Conservation (phyloP, 1,140 invertebrate genomes). For the Anastatus disparis region DNA sequence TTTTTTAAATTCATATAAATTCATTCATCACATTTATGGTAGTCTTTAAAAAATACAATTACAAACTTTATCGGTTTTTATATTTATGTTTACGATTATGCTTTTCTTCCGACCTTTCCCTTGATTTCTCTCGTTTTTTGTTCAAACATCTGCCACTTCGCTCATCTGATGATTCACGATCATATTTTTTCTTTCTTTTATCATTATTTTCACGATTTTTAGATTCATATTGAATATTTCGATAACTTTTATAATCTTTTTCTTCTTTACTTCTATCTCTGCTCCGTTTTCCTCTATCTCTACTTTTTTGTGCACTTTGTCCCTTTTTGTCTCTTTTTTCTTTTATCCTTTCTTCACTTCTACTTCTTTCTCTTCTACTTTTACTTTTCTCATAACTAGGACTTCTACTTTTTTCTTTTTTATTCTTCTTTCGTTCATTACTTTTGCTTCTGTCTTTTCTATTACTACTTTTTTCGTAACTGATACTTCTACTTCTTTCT, state of each 20-base stretch:
- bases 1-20: not conserved
- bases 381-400: not conserved
- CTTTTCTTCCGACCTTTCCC: conserved; percentile 38
- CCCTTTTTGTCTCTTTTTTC: too few species aligned
- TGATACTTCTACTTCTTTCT: conserved; percentile 38
- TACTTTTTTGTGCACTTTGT: not conserved
- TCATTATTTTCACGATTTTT: too few species aligned
- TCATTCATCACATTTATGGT: not conserved
- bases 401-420: conserved; percentile 7
- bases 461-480: conserved; percentile 42
- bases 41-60: conserved; percentile 14
- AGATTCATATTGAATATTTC: too few species aligned
- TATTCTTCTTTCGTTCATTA: not conserved
- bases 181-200: too few species aligned
- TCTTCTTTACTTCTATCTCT: too few species aligned
- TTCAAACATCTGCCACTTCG: conserved; percentile 11
- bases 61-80: conserved; percentile 21
- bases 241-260: too few species aligned
- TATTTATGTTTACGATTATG: conserved; percentile 29
- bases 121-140: conserved; percentile 34
- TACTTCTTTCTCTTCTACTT: not conserved
- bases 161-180: conserved; percentile 1
- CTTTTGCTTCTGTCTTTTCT: conserved; percentile 40
- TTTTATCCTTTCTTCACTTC: conserved; percentile 1
- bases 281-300: too few species aligned